Evolutionary conservation across 2,113 vertebrate genomes (phyloP).

Genomic region (Cyanoramphus novaezelandiae): DNA sequence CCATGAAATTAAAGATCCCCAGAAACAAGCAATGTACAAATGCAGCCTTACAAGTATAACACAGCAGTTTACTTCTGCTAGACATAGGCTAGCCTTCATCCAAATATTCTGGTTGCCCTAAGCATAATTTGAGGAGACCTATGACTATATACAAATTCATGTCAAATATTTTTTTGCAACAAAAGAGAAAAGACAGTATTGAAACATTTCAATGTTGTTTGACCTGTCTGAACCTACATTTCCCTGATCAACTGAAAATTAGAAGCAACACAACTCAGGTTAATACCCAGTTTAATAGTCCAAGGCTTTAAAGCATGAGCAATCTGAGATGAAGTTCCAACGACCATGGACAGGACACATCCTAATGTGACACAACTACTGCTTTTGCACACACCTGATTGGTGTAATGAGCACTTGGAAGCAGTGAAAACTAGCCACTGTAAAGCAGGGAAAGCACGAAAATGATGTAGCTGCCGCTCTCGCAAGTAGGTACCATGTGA

Average conservation of each 20-base stretch:
- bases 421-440: neutral
- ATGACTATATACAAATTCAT: accelerated
- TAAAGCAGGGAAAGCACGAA: neutral
- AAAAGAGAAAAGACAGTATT: neutral
- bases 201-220: neutral
- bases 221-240: neutral
- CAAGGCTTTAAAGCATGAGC: neutral
- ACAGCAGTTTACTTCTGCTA: neutral
- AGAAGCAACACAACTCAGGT: neutral
- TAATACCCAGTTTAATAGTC: neutral
- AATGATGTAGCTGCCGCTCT: neutral
- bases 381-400: neutral
- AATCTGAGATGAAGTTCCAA: neutral
- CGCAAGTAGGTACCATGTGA: neutral
- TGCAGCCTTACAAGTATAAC: neutral
- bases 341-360: neutral
- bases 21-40: neutral
- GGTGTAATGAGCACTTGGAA: neutral
- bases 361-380: neutral
- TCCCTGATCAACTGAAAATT: neutral
- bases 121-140: neutral
- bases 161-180: neutral
- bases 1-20: slow-evolving; percentile 4
- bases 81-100: neutral
- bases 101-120: neutral